A percentile compares a stretch with the other conserved stretches of the same genome.
phyloP scores from a whole-genome alignment of 2,113 vertebrate species.

The Perognathus longimembris region DNA sequence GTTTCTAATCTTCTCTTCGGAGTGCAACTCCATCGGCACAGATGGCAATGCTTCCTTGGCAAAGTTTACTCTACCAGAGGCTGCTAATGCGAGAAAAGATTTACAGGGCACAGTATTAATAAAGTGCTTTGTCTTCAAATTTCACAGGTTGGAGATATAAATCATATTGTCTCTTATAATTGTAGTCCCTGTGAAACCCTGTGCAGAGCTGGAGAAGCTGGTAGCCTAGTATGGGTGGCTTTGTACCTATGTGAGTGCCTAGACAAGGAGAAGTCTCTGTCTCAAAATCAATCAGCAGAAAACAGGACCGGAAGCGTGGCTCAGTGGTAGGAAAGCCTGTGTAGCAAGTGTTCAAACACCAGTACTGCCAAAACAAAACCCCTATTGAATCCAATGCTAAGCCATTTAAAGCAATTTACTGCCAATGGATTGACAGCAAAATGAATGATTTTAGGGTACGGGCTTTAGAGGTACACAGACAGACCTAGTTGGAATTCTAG shows the following conservation, averaged over 20 bases:
- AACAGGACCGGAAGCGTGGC: too few species aligned
- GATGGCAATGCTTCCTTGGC: slow-evolving; percentile 75
- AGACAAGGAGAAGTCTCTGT: too few species aligned
- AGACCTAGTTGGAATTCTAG: background rate
- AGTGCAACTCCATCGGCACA: slow-evolving; percentile 76
- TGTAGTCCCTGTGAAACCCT: background rate
- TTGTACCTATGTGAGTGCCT: too few species aligned
- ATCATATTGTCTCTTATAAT: slow-evolving; percentile 61
- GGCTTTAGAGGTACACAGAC: background rate
- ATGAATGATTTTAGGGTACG: background rate
- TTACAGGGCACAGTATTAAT: slow-evolving; percentile 77
- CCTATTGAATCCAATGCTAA: background rate
- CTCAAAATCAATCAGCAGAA: too few species aligned
- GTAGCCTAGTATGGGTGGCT: too few species aligned
- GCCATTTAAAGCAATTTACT: background rate
- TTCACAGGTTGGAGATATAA: slow-evolving; percentile 70
- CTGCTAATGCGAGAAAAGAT: slow-evolving; percentile 82
- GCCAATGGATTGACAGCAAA: background rate
- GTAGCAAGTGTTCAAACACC: too few species aligned
- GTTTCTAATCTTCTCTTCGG: slow-evolving; percentile 73
- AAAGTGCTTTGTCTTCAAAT: slow-evolving; percentile 74
- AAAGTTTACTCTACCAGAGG: slow-evolving; percentile 60
- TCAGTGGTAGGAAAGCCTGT: too few species aligned
- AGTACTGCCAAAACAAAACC: too few species aligned
- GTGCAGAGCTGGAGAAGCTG: too few species aligned